A percentile compares a stretch with the other conserved stretches of the same genome.
These are phyloP conservation scores for Brachyrhaphis roseni DNA, from an alignment of 2,797 vertebrate genomes.

Conservation along the genomic window DNA sequence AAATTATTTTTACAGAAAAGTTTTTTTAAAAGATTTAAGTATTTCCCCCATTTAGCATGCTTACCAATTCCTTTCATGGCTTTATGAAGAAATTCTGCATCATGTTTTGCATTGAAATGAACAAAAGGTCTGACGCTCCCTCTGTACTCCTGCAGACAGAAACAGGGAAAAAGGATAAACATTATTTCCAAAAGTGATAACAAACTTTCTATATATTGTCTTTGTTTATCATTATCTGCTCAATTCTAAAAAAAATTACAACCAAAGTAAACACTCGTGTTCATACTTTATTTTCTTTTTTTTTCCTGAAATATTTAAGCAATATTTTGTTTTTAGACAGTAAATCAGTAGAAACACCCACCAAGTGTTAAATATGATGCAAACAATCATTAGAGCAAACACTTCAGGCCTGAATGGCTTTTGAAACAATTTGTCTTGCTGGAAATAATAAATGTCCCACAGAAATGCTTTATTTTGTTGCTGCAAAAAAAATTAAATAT, in stretches of 20 bases:
- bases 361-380: neutral
- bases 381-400: neutral
- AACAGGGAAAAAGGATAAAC: neutral
- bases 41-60: neutral
- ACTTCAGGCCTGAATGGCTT: neutral
- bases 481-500: conserved; percentile 7
- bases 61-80: conserved; percentile 98
- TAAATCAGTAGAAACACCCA: neutral
- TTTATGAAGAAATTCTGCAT: conserved; percentile 90
- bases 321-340: neutral
- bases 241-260: neutral
- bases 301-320: neutral
- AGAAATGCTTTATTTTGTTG: conserved; percentile 1
- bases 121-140: conserved; percentile 85
- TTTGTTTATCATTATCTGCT: neutral
- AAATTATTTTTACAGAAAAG: neutral
- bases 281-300: neutral
- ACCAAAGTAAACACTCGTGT: neutral
- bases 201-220: neutral
- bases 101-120: conserved; percentile 89
- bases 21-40: neutral
- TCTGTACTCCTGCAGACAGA: conserved; percentile 65
- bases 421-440: neutral
- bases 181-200: neutral
- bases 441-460: conserved; percentile 5